Evolutionary conservation across 2,113 vertebrate genomes (phyloP).

Genomic region (Micronycteris hirsuta): DNA sequence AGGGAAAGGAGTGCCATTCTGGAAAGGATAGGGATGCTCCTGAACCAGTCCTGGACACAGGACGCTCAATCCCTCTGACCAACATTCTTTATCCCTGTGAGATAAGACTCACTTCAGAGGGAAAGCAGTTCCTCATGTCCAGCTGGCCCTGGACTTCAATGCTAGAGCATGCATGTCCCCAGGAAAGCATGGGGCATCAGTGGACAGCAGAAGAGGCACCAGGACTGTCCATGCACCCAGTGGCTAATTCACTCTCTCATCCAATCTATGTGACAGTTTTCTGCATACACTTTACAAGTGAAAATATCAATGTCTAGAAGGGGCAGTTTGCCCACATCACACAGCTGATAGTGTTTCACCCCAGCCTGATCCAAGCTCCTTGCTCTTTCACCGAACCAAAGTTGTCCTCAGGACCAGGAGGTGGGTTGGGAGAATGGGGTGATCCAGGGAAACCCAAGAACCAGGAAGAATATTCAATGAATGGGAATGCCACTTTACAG

Average conservation of each 20-base stretch:
- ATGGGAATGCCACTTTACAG: background rate
- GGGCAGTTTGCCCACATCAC: background rate
- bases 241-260: background rate
- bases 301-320: background rate
- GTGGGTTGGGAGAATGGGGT: background rate
- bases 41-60: accelerated
- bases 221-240: accelerated
- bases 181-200: background rate
- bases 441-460: background rate
- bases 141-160: background rate
- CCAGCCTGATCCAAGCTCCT: background rate
- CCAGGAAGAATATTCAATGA: too few relatives aligned
- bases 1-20: background rate
- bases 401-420: background rate
- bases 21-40: background rate
- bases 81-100: background rate
- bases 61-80: accelerated
- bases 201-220: background rate
- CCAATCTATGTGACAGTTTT: too few relatives aligned
- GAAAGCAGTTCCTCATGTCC: background rate
- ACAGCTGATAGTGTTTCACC: background rate
- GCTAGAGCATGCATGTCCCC: accelerated
- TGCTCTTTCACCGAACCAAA: background rate
- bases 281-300: background rate
- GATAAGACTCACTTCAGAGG: background rate